Base-by-base conservation (phyloP, 2,797 vertebrate species). In the Sorex maritimensis region DNA sequence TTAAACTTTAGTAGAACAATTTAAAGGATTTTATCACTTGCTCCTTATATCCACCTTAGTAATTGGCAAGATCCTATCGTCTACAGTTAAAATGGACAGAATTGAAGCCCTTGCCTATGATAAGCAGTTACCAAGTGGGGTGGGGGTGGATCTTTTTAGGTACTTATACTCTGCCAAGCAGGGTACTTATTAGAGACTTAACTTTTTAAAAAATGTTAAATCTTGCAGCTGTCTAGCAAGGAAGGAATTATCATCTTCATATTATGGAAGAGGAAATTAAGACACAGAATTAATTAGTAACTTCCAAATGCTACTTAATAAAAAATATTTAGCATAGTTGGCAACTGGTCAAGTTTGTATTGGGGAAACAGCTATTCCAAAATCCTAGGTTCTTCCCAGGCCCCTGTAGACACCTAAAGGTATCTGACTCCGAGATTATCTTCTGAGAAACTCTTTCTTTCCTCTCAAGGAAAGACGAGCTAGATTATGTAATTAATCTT, bases 1-100 rank as follows among this genome's bases (percentile, higher is more conserved):
- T 93, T 87, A 41, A 87, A 90, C 68, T 94, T 91, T 78, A 28
- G 34, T 93, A 91, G 88, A 81, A 38, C 10, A 92, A 5, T 88
- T 65, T 23, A 93, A 88, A 91, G 86, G 52, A 61, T 77, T 92
- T 90, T 84, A 61, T 79, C 26, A 86, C 72, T 68, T 94, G 68
- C 79, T 69, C 12, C 19, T 90, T 58, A 41, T 26, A 44, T 79
- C 19, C 26, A 75, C 44, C 77, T 72, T 52, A 30, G 26, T 89
- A 74, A 61, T 55, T 58, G 85, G n/a, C 63, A 73, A 71, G 55
- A n/a, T 65, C 67, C 46, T 83, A 69, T 80, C 26, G 72, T 79
- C 46, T 75, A 81, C n/a, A 94, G 38, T 24, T 91, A 65, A 92
- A 95, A 92, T 61, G 63, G 67, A 88, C 41, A 83, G 74, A 84